Evolutionary conservation across 2,888 invertebrate species (phyloP), one percentile per base, ranked within the genome.

Genomic region (Poecilus cupreus): DNA sequence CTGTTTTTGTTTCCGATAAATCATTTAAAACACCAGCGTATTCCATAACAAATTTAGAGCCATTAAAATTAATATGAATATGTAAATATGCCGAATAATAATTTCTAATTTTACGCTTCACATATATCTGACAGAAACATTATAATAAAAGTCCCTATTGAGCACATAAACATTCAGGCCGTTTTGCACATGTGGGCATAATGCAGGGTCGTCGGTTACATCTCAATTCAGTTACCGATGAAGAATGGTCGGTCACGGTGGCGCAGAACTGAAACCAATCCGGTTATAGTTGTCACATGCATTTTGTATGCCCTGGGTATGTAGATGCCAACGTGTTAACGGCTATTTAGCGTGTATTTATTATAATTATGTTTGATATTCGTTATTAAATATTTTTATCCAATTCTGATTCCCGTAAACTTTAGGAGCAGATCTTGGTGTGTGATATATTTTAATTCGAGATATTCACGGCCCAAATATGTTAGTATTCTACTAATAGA

Each of bases 241-340:
- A 70, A 51, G 49, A 64, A 79, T 24, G 46, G 43, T 68, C 70
- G 49, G 78, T 70, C 68, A 78, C 68, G 64, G 78, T 18, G 78
- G 79, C 68, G 49, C 68, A 49, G 37, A 68, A 68, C 79, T 79
- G 79, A 70, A 68, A 79, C 79, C 64, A 68, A 79, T 79, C 68
- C 70, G 32, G 78, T 78, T 78, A 78, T 46, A 39, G 10, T 13
- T 78, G 78, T 78, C 68, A 60, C 60, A 60, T 43, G 39, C 18
- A 60, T 77, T 39, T 77, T 77, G 39, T 60, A 72, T 16, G 32
- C 32, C 8, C 37, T 10, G 13, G 11, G 26, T 13, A 18, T 18
- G 26, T 51, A 32, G 32, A 64, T 64, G 39, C 13, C 13, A 32
- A 6, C 32, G 22, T 51, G 24, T 13, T 46, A 78, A 78, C 60